Conservation (phyloP, 2,797 vertebrate species). For the Mormyrops boulengeri region DNA sequence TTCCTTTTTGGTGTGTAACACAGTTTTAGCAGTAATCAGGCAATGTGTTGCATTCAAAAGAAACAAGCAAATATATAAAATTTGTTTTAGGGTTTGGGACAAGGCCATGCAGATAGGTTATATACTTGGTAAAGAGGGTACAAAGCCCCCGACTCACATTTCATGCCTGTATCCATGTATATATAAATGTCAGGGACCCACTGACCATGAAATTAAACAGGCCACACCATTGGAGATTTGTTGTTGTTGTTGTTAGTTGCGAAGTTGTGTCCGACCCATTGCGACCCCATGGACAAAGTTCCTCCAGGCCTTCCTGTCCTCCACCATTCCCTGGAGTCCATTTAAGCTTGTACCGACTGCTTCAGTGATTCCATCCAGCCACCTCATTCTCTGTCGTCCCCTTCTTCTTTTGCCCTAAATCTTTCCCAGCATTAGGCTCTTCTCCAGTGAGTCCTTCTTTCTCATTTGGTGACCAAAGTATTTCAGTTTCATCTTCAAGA, state of each 20-base stretch:
- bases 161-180: background rate
- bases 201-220: too few relatives aligned
- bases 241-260: too few relatives aligned
- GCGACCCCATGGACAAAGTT: too few relatives aligned
- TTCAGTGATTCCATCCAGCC: background rate
- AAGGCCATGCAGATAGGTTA: background rate
- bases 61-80: background rate
- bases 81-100: too few relatives aligned
- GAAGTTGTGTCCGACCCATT: too few relatives aligned
- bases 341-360: background rate
- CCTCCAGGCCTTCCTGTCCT: too few relatives aligned
- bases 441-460: background rate
- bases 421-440: background rate
- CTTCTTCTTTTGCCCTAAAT: background rate
- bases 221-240: too few relatives aligned
- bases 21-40: background rate
- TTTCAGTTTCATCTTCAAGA: too few relatives aligned
- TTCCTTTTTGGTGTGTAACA: background rate
- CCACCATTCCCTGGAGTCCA: background rate
- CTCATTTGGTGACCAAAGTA: background rate
- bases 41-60: background rate
- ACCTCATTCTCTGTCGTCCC: background rate
- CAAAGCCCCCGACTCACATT: background rate
- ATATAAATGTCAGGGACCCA: background rate
- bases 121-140: background rate